A percentile compares a stretch with the other conserved stretches of the same genome.
Evolutionary conservation across 2,113 vertebrate genomes (phyloP).

Genomic region (Rissa tridactyla): DNA sequence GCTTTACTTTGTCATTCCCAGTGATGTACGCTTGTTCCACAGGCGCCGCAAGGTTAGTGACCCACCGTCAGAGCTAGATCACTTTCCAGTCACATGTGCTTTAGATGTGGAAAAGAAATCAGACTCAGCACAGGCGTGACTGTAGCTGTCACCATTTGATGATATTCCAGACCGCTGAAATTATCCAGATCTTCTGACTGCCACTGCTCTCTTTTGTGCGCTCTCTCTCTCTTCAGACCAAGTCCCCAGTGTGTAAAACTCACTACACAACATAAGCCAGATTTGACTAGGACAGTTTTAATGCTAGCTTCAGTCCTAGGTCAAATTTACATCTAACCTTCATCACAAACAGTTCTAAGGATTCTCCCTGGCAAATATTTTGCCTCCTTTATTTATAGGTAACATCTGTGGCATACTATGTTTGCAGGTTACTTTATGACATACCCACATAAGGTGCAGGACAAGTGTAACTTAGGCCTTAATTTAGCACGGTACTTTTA

Average conservation of each 20-base stretch:
- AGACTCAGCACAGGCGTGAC: not conserved
- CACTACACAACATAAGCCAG: not conserved
- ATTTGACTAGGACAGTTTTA: not conserved
- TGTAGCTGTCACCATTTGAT: not conserved
- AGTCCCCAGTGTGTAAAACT: not conserved
- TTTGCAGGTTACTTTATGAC: not conserved
- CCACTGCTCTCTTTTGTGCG: not conserved
- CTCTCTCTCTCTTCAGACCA: not conserved
- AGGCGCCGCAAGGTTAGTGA: not conserved
- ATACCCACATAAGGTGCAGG: not conserved
- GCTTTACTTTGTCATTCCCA: not conserved
- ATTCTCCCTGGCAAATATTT: not conserved
- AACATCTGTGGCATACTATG: not conserved
- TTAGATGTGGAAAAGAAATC: slow-evolving; percentile 12
- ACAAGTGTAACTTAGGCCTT: not conserved
- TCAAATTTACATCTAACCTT: not conserved
- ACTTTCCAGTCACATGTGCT: not conserved
- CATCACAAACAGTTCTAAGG: not conserved
- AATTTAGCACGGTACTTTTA: not conserved
- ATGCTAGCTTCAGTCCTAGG: not conserved
- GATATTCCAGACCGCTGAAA: not conserved
- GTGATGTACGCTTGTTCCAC: not conserved
- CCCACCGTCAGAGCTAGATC: not conserved
- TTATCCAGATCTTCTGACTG: not conserved
- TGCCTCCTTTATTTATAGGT: not conserved